Conservation (phyloP, 2,888 invertebrate genomes). For the Uloborus plumipes region DNA sequence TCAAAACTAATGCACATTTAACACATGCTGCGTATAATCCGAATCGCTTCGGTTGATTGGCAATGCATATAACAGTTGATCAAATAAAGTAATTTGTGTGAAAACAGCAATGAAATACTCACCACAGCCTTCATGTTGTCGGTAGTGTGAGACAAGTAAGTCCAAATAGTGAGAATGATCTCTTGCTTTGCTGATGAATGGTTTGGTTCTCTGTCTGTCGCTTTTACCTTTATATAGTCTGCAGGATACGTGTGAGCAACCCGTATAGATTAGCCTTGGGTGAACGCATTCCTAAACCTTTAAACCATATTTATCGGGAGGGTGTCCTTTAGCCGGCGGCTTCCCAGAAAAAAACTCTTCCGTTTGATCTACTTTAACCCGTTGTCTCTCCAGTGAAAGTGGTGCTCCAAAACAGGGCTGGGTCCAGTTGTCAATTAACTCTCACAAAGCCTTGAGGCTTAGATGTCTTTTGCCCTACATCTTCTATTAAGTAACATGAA, state of each 20-base stretch:
- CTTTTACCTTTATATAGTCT: slow-evolving; percentile 28
- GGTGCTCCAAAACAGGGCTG: slow-evolving; percentile 43
- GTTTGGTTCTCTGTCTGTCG: background rate
- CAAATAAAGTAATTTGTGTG: no score
- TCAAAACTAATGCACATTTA: no score
- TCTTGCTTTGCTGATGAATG: background rate
- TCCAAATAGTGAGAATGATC: background rate
- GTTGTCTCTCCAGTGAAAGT: slow-evolving; percentile 37
- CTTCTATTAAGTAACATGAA: slow-evolving; percentile 32
- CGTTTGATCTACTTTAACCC: slow-evolving; percentile 44
- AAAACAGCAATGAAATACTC: slow-evolving; percentile 18
- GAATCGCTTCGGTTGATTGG: no score
- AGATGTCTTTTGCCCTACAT: slow-evolving; percentile 53
- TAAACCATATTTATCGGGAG: slow-evolving; percentile 57
- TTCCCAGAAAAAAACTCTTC: slow-evolving; percentile 29
- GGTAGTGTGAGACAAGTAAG: background rate
- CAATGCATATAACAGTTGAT: no score
- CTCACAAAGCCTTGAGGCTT: slow-evolving; percentile 44
- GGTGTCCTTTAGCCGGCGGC: slow-evolving; percentile 47
- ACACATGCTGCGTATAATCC: no score
- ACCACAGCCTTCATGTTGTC: slow-evolving; percentile 49
- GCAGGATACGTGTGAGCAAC: slow-evolving; percentile 19
- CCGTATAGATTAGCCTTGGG: slow-evolving; percentile 34
- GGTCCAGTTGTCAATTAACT: slow-evolving; percentile 51
- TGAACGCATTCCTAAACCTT: slow-evolving; percentile 35